These are phyloP conservation scores for Dorcus hopei DNA, from an alignment of 2,888 invertebrate species.

Conservation along the genomic window DNA sequence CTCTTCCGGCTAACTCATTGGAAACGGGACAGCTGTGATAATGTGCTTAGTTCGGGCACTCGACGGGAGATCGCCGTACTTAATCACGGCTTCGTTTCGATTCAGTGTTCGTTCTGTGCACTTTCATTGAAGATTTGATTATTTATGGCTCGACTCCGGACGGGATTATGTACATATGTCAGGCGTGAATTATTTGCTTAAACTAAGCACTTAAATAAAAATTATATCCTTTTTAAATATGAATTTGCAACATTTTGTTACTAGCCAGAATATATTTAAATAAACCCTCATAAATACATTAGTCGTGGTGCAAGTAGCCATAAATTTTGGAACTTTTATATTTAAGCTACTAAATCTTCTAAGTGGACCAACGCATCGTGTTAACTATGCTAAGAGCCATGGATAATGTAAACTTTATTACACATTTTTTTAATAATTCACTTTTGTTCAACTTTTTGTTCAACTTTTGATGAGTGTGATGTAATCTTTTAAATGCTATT, in stretches of 20 bases:
- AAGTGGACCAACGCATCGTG: background rate
- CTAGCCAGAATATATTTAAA: background rate
- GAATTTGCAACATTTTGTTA: background rate
- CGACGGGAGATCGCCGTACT: conserved; percentile 26
- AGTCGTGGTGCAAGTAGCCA: background rate
- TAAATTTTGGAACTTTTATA: background rate
- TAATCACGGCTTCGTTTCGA: conserved; percentile 24
- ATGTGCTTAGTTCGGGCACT: conserved; percentile 31
- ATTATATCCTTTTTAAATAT: background rate
- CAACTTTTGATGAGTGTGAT: no score
- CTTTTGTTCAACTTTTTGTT: no score
- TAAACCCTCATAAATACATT: background rate
- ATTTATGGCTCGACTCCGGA: conserved; percentile 14
- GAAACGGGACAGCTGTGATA: conserved; percentile 34
- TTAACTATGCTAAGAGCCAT: no score
- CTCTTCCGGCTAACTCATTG: conserved; percentile 28
- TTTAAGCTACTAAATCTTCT: background rate
- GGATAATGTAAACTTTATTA: no score
- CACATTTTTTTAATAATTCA: no score
- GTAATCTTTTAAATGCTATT: no score
- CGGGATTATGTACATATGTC: conserved; percentile 21
- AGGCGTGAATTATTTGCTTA: conserved; percentile 17
- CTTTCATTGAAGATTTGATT: conserved; percentile 16
- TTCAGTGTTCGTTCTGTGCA: conserved; percentile 3
- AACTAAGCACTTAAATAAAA: background rate